Conservation (phyloP, 1,140 invertebrate species). For the Spodoptera litura region DNA sequence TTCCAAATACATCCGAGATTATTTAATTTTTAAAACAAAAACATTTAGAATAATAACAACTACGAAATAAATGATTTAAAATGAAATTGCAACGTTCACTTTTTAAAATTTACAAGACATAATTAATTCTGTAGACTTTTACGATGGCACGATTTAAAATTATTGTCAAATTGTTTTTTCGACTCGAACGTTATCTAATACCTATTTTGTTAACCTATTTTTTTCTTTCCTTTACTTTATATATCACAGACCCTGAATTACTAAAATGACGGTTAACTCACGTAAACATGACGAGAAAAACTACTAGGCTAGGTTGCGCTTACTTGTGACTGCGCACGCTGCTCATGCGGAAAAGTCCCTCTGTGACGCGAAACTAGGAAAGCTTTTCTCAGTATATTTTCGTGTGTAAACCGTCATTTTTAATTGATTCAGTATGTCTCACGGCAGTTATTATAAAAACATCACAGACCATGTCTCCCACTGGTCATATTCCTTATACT, state of each 20-base stretch:
- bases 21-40: conserved; percentile 18
- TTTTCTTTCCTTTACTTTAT: background rate
- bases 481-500: background rate
- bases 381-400: too few relatives aligned
- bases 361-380: too few relatives aligned
- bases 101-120: conserved; percentile 36
- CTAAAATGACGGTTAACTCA: too few relatives aligned
- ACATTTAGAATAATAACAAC: conserved; percentile 40
- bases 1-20: background rate
- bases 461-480: conserved; percentile 1
- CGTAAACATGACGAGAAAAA: too few relatives aligned
- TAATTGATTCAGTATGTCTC: too few relatives aligned
- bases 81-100: conserved; percentile 28
- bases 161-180: conserved; percentile 25
- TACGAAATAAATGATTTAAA: conserved; percentile 28
- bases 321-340: too few relatives aligned
- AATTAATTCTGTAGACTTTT: conserved; percentile 35
- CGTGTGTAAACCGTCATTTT: too few relatives aligned
- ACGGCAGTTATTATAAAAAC: too few relatives aligned
- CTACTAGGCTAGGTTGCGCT: too few relatives aligned
- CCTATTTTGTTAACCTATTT: conserved; percentile 8
- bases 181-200: conserved; percentile 8
- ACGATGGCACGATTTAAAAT: conserved; percentile 43
- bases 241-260: background rate
- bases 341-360: too few relatives aligned